Evolutionary conservation across 2,888 invertebrate species (phyloP), one percentile per base, ranked within the genome.

Genomic region (Nycteola revayana): DNA sequence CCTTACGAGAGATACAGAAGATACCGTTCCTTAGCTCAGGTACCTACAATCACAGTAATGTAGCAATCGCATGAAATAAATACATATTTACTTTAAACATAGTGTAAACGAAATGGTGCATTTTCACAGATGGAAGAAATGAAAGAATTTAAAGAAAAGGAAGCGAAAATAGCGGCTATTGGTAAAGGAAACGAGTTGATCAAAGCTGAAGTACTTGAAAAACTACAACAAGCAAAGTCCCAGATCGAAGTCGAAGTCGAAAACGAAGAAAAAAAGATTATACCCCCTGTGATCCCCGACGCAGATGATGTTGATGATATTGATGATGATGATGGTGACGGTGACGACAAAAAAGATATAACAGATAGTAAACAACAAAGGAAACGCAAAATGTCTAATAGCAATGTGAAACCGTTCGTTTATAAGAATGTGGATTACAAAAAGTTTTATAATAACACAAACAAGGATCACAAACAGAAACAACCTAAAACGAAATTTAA

Each of bases 1-100:
- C 85, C 85, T 1, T 84, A 71, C 56, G 74, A 77, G n/a, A 70
- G 84, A 51, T 82, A 81, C 63, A 66, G 60, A 38, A 70, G 66
- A 38, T 85, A 81, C 49, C 73, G 84, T 9, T 44, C 60, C 4
- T 32, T 80, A 23, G 74, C 71, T 7, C 79, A 82, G 79, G 84
- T 84, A 61, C 28, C 33, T 49, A 49, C 27, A 18, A 33, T 39
- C 25, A 28, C 26, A 30, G 25, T 31, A 22, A 31, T 33, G 25
- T 36, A 33, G 28, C 30, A 34, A 37, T 29, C 31, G 27, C 33
- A 40, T 31, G 29, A 14, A n/a, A n/a, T n/a, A n/a, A n/a, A n/a
- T 5, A 14, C 14, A 2, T 14, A 14, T 14, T 14, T 3, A 14
- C 14, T 14, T 14, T 14, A 14, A 14, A 14, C 14, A 14, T 14